These are phyloP conservation scores for Papilio dardanus DNA, from an alignment of 1,140 invertebrate species.

Conservation along the genomic window DNA sequence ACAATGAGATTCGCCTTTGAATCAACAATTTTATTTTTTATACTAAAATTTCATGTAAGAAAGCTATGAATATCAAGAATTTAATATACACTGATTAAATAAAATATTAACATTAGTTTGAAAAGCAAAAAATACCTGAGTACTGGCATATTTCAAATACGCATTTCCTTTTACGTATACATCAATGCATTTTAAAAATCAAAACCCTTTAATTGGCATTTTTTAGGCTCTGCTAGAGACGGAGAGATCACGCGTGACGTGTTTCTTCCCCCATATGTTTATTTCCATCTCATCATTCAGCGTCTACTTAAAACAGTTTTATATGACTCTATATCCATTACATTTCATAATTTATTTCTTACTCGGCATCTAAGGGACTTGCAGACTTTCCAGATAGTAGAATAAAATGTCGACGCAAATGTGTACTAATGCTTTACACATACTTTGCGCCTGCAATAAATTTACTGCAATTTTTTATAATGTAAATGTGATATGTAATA, in stretches of 20 bases:
- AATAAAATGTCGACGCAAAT: conserved; percentile 31
- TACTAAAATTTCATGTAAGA: neutral
- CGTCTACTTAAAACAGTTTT: neutral
- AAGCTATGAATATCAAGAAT: neutral
- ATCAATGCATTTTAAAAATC: conserved; percentile 20
- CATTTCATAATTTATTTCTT: conserved; percentile 32
- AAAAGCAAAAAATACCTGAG: neutral
- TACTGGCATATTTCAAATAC: neutral
- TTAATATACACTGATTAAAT: neutral
- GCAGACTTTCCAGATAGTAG: conserved; percentile 18
- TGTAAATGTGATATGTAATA: neutral
- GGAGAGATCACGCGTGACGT: conserved; percentile 10
- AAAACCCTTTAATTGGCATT: conserved; percentile 19
- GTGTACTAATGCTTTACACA: conserved; percentile 1
- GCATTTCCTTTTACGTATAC: neutral
- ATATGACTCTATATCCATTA: neutral
- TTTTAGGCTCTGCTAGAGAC: conserved; percentile 21
- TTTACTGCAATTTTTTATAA: conserved; percentile 16
- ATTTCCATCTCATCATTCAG: conserved; percentile 23
- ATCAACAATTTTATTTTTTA: neutral
- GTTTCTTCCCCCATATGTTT: conserved; percentile 29
- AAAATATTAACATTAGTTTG: neutral
- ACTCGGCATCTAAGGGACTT: conserved; percentile 1
- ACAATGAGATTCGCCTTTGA: neutral
- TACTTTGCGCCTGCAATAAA: conserved; percentile 4